Base-by-base conservation (phyloP, 2,797 vertebrate species). In the Calcarius lapponicus region DNA sequence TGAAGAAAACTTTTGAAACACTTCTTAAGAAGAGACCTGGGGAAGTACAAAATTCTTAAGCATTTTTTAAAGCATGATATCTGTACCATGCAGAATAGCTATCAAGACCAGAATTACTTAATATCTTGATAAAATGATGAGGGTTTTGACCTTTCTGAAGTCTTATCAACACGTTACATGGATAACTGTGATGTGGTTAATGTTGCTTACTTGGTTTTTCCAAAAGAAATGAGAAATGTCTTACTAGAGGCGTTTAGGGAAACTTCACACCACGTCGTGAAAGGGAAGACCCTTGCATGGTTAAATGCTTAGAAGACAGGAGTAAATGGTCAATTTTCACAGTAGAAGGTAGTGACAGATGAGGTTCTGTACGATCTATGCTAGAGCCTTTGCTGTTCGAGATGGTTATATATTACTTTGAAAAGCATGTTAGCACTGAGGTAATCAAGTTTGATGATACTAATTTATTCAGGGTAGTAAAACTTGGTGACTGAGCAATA, bases 401-500 rank as follows among this genome's bases (percentile, higher is more conserved):
- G 32, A n/a, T 47, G 12, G 26, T 85, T 50, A 42, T 80, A 80
- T 89, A 93, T 71, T 38, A 85, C 81, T 67, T 66, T n/a, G 19
- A 76, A 92, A 93, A 82, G 64, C 57, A 50, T 3, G 1, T 67
- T 87, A 94, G 48, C 17, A 9, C 32, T 91, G 72, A 71, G 31
- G 45, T 95, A 91, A 91, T 94, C 79, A 86, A 83, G 32, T 83
- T 61, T 90, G 69, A 87, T 90, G 25, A 61, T 80, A 53, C 36
- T 81, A 89, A 80, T 93, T 92, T 95, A 93, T 94, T 86, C 72
- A 65, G 21, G 45, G 57, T 91, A 74, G 57, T 93, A 88, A 96
- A 96, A 93, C 40, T 57, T 89, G 64, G 85, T 94, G 85, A 83
- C 72, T 92, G 85, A 91, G 80, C 82, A 95, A 86, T 96, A 92